Base-by-base conservation (phyloP, 1,140 invertebrate species). In the Trichoplusia ni region DNA sequence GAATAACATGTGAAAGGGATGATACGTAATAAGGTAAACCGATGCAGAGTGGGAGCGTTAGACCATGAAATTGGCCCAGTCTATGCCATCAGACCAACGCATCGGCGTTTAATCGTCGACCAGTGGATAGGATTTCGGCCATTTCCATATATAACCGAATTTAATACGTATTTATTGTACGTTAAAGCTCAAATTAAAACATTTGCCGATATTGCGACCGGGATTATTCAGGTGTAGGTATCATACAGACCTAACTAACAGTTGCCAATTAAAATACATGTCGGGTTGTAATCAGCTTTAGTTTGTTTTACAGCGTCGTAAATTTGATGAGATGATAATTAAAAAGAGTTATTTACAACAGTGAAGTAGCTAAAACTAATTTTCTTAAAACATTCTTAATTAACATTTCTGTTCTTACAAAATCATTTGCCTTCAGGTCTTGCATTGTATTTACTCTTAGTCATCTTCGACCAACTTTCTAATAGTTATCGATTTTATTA, bases 31-130 rank as follows among this genome's bases (percentile, higher is more conserved):
- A 46, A 58, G 69, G 19, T 54, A 65, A 71, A 61, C 56, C 40
- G 64, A 62, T 80, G 80, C 82, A 82, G 76, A 69, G 71, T 71
- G 78, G 67, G 77, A 82, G 83, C 86, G 82, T 78, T 77, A 86
- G 84, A 85, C 80, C 86, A 81, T 89, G 84, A 86, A 89, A 89
- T 89, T 89, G 86, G 82, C 71, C 72, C 81, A 77, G 78, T 75
- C 79, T 73, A 76, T 72, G 70, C 71, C 74, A 72, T 74, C 71
- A 62, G 23, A 54, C 71, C 71, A 70, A 82, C 77, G 80, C 76
- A 82, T 73, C 71, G 69, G 64, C 71, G 75, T 70, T 81, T 86
- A 86, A 86, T 82, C 29, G 77, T 53, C 67, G 59, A 65, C 66
- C 58, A 54, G 73, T 59, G 71, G 75, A 86, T 81, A 69, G 75